Conservation (phyloP, 53 echinoderm and acorn worm genomes). For the Henricia sp. region DNA sequence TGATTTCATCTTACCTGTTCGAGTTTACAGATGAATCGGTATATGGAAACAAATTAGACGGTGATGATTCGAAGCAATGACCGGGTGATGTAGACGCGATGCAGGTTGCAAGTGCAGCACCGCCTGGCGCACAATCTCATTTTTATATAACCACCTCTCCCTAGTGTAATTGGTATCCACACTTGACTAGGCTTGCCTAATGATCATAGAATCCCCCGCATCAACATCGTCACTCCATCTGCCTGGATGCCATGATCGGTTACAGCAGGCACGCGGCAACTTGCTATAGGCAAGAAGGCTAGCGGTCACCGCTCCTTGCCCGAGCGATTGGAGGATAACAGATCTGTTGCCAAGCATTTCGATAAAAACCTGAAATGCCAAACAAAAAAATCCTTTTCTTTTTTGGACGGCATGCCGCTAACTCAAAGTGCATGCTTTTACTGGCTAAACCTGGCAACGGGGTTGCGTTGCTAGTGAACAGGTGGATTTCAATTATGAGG, state of each 20-base stretch:
- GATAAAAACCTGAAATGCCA: no score
- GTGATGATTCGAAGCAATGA: background rate
- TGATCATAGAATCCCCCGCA: background rate
- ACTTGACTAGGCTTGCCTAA: conserved; percentile 8
- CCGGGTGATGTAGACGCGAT: background rate
- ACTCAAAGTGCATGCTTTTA: no score
- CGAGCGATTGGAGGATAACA: no score
- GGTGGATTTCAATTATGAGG: no score
- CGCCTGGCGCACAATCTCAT: background rate
- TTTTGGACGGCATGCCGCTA: no score
- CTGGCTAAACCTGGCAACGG: no score
- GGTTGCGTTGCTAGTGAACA: no score
- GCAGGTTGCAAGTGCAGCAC: background rate
- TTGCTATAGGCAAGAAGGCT: background rate
- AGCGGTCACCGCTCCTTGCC: background rate
- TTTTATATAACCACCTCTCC: background rate
- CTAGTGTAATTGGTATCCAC: no score
- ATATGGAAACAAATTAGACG: background rate
- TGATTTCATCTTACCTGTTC: background rate
- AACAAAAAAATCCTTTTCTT: no score
- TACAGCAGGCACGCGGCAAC: background rate
- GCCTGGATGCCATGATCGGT: no score
- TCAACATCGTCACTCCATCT: no score
- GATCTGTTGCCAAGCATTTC: no score
- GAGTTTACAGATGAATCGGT: background rate